Evolutionary conservation across 2,888 invertebrate genomes (phyloP), one percentile per base, ranked within the genome.

Genomic region (Cepaea hortensis): DNA sequence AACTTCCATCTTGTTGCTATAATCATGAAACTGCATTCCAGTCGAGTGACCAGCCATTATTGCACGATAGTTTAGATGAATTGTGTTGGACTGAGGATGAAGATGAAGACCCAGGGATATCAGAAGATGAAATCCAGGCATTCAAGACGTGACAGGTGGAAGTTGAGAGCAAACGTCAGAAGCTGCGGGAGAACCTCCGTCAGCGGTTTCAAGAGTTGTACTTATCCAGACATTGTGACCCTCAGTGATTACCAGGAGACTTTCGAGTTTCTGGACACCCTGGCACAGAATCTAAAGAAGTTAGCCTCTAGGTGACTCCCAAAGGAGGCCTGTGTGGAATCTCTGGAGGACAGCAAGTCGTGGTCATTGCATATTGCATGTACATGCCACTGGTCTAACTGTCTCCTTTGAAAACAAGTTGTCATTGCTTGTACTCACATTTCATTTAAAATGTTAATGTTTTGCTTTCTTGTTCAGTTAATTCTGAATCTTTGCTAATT

Each of bases 211-310:
- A 91, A 86, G 91, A 90, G 87, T 90, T 93, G 91, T 91, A 92
- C 87, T 89, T 87, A 70, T 86, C 86, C 4, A 75, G 77, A 55
- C 93, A 96, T 95, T 89, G 96, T 96, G 7, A 93, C 93, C n/a
- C 93, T 97, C 89, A 95, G 96, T 46, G 99, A 99, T 95, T 99
- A 99, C 94, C 95, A 97, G 94, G 98, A 98, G 95, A 99, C 99
- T 0, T 99, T 99, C 94, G 98, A 98, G 93, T 99, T 99, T 94
- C 96, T 99, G 95, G 96, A 98, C 94, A 99, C 98, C 93, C 95
- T 99, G 89, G 98, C 98, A 65, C 97, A 97, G 90, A 98, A 98
- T 94, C 95, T 99, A 90, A 89, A 89, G 81, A 93, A 93, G 88
- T 88, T 92, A 89, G 88, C 88, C n/a, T 70, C 89, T 15, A 91